These are phyloP conservation scores for Actenoides lindsayi DNA, from an alignment of 2,113 vertebrate genomes.

Conservation along the genomic window DNA sequence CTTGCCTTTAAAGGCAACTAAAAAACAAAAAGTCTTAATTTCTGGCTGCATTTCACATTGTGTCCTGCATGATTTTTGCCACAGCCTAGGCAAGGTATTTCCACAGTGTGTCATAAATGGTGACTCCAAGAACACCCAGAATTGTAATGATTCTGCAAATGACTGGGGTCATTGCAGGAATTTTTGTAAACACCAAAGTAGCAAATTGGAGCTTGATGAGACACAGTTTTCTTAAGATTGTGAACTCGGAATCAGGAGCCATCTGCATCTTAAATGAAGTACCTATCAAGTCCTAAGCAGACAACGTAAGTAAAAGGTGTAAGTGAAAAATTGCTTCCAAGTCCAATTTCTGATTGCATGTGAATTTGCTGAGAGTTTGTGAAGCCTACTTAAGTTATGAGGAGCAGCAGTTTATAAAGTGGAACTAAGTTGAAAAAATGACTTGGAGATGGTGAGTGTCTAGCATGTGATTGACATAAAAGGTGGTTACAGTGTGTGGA, in stretches of 20 bases:
- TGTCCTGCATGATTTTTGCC: neutral
- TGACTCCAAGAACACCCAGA: neutral
- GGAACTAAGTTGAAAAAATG: neutral
- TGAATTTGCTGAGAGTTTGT: neutral
- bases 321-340: neutral
- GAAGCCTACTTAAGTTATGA: neutral
- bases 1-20: neutral
- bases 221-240: neutral
- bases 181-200: neutral
- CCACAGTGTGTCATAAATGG: neutral
- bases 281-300: neutral
- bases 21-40: neutral
- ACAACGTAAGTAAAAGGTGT: neutral
- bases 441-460: neutral
- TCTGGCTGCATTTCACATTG: neutral
- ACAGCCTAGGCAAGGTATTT: neutral
- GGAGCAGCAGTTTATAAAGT: neutral
- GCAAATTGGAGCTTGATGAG: neutral
- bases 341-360: neutral
- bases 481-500: neutral
- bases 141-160: neutral
- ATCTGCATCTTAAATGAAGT: neutral
- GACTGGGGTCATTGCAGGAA: neutral
- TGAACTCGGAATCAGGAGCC: neutral
- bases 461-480: neutral